Conservation (phyloP, 2,113 vertebrate genomes). For the Orthonyx spaldingii region DNA sequence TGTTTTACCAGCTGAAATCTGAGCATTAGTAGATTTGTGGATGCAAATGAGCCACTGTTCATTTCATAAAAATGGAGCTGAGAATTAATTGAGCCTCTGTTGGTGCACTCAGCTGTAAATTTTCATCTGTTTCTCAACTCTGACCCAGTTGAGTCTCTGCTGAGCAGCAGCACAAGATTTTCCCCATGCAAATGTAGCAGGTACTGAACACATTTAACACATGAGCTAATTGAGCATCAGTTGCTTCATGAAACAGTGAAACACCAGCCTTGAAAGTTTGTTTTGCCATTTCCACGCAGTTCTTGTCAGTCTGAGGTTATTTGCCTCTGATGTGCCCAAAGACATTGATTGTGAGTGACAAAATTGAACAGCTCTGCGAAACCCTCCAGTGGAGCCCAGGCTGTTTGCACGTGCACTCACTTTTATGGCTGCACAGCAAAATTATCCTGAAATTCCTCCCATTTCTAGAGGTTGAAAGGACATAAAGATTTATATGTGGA, state of each 20-base stretch:
- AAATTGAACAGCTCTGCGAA: not conserved
- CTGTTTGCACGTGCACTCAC: not conserved
- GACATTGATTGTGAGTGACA: not conserved
- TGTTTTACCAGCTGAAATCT: constrained; percentile 28
- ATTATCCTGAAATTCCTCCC: not conserved
- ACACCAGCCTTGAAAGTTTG: not conserved
- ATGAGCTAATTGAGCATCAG: constrained; percentile 50
- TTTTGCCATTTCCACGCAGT: not conserved
- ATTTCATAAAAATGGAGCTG: constrained; percentile 52
- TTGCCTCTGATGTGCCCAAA: not conserved
- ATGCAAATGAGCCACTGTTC: constrained; percentile 37
- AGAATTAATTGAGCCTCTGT: constrained; percentile 60
- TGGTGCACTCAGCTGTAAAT: constrained; percentile 42
- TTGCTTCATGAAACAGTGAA: constrained; percentile 22
- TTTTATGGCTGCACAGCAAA: not conserved
- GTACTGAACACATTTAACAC: constrained; percentile 34
- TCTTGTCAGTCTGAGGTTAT: not conserved
- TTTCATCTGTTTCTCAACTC: constrained; percentile 56
- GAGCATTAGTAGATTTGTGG: constrained; percentile 7
- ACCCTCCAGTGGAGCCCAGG: not conserved
- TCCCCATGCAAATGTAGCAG: not conserved
- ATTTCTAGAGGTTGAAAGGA: not conserved
- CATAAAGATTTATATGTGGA: not conserved
- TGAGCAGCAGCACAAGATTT: not conserved
- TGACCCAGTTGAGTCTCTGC: constrained; percentile 50